Evolutionary conservation across 2,888 invertebrate genomes (phyloP).

Genomic region (Himalopsyche anomala): DNA sequence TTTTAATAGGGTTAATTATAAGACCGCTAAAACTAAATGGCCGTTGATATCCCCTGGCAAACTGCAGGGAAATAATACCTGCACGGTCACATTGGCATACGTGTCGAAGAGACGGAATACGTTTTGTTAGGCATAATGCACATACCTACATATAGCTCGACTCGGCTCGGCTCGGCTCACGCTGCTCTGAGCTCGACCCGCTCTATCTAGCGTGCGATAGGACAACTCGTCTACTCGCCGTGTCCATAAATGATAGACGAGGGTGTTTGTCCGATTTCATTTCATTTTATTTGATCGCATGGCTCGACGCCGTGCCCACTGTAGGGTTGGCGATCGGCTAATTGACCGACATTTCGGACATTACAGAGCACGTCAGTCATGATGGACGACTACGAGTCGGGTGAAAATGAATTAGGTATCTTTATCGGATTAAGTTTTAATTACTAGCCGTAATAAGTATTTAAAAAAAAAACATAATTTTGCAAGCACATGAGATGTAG

Average conservation of each 20-base stretch:
- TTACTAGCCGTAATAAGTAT: no score
- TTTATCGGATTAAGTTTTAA: no score
- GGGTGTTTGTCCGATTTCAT: conserved; percentile 26
- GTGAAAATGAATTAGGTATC: no score
- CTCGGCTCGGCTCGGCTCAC: neutral
- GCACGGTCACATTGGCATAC: conserved; percentile 30
- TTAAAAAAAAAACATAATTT: no score
- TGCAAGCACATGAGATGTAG: no score
- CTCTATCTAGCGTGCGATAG: neutral
- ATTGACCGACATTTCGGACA: neutral
- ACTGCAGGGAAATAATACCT: conserved; percentile 30
- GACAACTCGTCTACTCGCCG: conserved; percentile 8
- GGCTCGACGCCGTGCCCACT: conserved; percentile 4
- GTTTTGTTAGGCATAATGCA: conserved; percentile 23
- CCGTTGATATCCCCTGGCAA: neutral
- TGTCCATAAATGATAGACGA: conserved; percentile 25
- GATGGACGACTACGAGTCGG: no score
- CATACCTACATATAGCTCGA: neutral
- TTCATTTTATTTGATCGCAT: conserved; percentile 7
- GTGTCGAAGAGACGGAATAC: conserved; percentile 34
- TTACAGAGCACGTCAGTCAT: neutral
- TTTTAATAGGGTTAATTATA: no score
- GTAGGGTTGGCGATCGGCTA: conserved; percentile 1
- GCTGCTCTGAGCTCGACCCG: neutral
- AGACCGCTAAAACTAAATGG: neutral